Conservation (phyloP, 2,888 invertebrate species). For the Drosophila merina region DNA sequence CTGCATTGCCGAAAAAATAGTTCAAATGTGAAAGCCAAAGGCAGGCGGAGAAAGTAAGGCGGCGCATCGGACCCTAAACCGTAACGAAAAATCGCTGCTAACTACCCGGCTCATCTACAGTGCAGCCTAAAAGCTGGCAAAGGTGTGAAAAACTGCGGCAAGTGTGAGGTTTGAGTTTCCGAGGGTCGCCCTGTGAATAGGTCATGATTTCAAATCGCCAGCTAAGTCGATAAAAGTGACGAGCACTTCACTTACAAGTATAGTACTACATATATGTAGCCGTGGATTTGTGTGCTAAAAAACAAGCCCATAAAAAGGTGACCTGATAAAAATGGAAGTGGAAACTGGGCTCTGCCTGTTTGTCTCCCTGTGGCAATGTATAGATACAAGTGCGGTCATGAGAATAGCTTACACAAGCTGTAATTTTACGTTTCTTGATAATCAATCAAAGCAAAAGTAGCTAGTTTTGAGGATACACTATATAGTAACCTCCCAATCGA, state of each 20-base stretch:
- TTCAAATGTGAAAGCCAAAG: constrained; percentile 25
- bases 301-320: constrained; percentile 18
- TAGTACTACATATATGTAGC: background rate
- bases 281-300: background rate
- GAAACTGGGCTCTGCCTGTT: constrained; percentile 22
- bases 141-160: constrained; percentile 22
- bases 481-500: too few species aligned
- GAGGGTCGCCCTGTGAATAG: constrained; percentile 34
- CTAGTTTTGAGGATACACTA: too few species aligned
- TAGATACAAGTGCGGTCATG: constrained; percentile 26
- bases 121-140: constrained; percentile 22
- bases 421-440: too few species aligned
- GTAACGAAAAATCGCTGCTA: constrained; percentile 6
- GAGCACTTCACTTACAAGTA: constrained; percentile 1
- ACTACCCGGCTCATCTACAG: constrained; percentile 21
- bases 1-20: background rate
- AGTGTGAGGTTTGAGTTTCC: constrained; percentile 8
- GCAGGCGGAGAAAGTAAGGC: constrained; percentile 26
- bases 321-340: constrained; percentile 14
- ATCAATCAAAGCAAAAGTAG: too few species aligned
- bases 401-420: constrained; percentile 14
- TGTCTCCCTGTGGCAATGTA: background rate
- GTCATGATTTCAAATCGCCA: constrained; percentile 24
- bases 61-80: background rate
- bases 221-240: constrained; percentile 9